Evolutionary conservation across 2,113 vertebrate genomes (phyloP).

Genomic region (Macaca nemestrina): DNA sequence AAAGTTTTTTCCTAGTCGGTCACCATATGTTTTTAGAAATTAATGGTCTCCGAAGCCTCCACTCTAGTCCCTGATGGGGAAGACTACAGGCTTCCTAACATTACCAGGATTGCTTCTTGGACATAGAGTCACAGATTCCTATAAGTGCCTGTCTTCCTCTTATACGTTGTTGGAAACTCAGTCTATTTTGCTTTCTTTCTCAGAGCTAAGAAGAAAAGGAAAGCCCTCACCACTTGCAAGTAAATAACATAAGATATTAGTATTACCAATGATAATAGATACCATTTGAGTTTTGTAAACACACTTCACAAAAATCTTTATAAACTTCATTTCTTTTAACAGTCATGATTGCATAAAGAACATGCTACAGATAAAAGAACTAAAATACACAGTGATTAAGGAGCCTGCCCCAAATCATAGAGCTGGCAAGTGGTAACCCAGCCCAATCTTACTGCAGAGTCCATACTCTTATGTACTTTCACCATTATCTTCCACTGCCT

Average conservation of each 20-base stretch:
- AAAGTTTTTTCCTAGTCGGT: not conserved
- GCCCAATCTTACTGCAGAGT: not conserved
- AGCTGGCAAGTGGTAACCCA: not conserved
- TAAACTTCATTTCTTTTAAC: constrained; percentile 19
- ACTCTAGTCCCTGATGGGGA: not conserved
- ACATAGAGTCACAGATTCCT: not conserved
- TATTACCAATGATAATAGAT: not conserved
- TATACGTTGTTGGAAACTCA: not conserved
- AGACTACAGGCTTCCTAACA: not conserved
- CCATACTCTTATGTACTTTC: not conserved
- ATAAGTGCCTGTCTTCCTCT: not conserved
- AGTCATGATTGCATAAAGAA: not conserved
- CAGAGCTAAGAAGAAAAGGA: constrained; percentile 40
- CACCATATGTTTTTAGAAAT: not conserved
- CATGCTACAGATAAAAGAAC: not conserved
- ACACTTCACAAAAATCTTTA: not conserved
- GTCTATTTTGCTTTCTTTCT: constrained; percentile 10
- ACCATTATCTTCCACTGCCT: not conserved
- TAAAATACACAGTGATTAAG: constrained; percentile 13
- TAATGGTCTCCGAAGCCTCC: not conserved
- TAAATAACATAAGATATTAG: not conserved
- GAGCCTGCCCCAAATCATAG: not conserved
- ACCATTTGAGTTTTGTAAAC: not conserved
- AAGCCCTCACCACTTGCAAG: not conserved
- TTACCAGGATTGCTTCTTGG: not conserved